Evolutionary conservation across 2,113 vertebrate species (phyloP).

Genomic region (Alectura lathami): DNA sequence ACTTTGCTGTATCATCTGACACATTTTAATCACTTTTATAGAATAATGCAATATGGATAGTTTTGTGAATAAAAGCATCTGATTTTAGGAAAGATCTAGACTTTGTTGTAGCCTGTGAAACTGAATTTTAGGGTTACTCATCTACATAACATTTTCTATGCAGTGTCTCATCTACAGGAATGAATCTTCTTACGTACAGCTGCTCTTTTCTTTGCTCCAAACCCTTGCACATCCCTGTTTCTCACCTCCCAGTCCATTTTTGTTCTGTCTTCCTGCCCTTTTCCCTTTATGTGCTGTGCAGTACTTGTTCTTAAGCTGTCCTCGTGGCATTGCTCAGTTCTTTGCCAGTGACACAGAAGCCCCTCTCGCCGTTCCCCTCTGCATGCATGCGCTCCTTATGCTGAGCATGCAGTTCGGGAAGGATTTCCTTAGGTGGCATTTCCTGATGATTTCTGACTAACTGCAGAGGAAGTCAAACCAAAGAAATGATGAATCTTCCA

Average conservation of each 20-base stretch:
- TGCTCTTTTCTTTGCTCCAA: background rate
- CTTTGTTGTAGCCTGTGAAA: background rate
- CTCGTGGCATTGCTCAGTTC: background rate
- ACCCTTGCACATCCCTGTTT: background rate
- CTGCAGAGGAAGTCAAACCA: constrained; percentile 36
- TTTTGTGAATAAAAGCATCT: background rate
- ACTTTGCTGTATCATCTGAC: background rate
- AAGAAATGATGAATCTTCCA: constrained; percentile 39
- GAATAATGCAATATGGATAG: background rate
- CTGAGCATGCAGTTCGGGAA: constrained; percentile 48
- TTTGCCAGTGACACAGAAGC: background rate
- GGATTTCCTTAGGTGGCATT: constrained; percentile 38
- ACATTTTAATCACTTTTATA: fast-evolving
- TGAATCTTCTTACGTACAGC: background rate
- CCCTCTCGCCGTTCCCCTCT: background rate
- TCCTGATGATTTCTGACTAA: constrained; percentile 61
- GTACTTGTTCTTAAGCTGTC: background rate
- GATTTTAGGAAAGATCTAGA: background rate
- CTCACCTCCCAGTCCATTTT: background rate
- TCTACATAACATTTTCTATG: background rate
- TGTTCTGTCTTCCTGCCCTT: background rate
- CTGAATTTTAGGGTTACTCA: background rate
- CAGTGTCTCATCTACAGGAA: background rate
- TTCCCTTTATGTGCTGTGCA: background rate
- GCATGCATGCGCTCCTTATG: background rate